Conservation (phyloP, 2,888 invertebrate species). For the Zele albiditarsus region DNA sequence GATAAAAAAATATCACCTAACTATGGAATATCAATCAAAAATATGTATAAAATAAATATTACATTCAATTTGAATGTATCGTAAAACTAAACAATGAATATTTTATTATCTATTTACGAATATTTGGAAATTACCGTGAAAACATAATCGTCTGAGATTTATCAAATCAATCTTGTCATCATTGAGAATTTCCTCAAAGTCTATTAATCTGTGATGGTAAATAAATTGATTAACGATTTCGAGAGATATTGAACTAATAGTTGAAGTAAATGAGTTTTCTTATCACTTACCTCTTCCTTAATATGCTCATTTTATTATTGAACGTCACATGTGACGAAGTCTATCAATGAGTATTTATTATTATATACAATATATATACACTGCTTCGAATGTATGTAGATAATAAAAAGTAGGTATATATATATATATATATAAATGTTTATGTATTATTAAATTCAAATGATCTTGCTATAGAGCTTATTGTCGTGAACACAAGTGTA, state of each 20-base stretch:
- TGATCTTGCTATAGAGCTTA: neutral
- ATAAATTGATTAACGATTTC: neutral
- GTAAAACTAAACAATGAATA: too few species aligned
- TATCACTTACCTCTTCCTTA: slow-evolving; percentile 60
- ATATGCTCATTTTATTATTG: slow-evolving; percentile 62
- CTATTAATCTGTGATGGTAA: slow-evolving; percentile 80
- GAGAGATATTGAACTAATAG: neutral
- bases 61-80: too few species aligned
- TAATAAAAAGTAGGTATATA: neutral
- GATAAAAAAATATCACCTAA: too few species aligned
- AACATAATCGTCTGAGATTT: slow-evolving; percentile 81
- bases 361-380: neutral
- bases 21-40: too few species aligned
- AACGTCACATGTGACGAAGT: slow-evolving; percentile 27
- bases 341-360: slow-evolving; percentile 10
- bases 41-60: too few species aligned
- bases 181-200: slow-evolving; percentile 83
- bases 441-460: neutral
- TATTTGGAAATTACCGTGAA: slow-evolving; percentile 79
- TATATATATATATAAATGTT: neutral
- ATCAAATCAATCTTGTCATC: slow-evolving; percentile 82
- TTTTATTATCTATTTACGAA: too few species aligned
- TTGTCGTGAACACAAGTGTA: neutral
- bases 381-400: neutral
- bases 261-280: neutral